Evolutionary conservation across 2,797 vertebrate genomes (phyloP).

Genomic region (Threskiornis aethiopicus): DNA sequence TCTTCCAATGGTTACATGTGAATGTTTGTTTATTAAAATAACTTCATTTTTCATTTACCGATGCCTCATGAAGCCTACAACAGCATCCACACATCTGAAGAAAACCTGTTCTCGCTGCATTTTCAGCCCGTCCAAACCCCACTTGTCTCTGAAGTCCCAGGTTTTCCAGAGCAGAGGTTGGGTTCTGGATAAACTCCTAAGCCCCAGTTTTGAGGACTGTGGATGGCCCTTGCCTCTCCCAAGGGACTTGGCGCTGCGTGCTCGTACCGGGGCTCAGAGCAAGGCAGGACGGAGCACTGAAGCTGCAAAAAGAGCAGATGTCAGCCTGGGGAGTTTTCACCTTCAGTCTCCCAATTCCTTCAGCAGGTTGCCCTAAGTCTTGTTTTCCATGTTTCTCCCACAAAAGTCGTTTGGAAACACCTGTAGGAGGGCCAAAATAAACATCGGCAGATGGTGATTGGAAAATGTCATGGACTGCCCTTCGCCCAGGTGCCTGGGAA

Average conservation of each 20-base stretch:
- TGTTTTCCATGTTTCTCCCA: neutral
- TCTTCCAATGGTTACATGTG: neutral
- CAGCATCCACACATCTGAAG: neutral
- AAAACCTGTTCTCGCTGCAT: neutral
- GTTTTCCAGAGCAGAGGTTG: neutral
- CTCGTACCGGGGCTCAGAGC: fast-evolving
- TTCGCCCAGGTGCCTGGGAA: neutral
- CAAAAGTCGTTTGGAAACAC: neutral
- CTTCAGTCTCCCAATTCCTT: neutral
- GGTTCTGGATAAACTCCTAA: neutral
- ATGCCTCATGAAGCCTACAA: neutral
- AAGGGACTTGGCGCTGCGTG: fast-evolving
- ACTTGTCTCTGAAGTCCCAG: neutral
- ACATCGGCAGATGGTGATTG: neutral
- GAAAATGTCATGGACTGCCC: neutral
- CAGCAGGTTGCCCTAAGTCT: neutral
- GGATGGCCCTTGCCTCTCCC: neutral
- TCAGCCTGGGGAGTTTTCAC: neutral
- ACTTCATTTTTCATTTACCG: neutral
- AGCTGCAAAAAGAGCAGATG: neutral
- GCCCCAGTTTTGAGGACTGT: neutral
- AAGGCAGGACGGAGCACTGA: neutral
- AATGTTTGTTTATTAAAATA: neutral
- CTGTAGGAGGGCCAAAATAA: neutral
- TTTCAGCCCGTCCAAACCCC: neutral